Conservation (phyloP, 2,888 invertebrate species). For the Dryobotodes eremita region DNA sequence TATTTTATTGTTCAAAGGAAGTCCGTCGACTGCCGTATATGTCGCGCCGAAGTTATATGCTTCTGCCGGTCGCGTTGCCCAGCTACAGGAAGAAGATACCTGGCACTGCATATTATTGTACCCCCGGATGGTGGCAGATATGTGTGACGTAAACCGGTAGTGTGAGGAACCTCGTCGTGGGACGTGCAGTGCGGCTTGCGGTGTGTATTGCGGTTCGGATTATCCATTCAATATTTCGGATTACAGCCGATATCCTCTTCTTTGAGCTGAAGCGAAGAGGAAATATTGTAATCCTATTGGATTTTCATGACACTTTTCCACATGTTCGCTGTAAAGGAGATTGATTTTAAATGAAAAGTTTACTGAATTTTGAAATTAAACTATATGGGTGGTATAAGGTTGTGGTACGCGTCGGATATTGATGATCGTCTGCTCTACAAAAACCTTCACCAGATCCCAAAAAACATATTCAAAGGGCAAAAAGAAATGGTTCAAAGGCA, state of each 20-base stretch:
- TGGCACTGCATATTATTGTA: not conserved
- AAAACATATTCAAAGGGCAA: not conserved
- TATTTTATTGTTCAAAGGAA: not conserved
- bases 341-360: conserved; percentile 51
- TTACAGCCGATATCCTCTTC: conserved; percentile 32
- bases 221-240: conserved; percentile 45
- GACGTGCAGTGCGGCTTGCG: not conserved
- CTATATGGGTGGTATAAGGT: not conserved
- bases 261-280: conserved; percentile 7
- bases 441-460: not conserved
- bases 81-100: not conserved
- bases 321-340: conserved; percentile 31
- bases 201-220: conserved; percentile 12
- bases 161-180: not conserved
- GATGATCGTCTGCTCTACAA: not conserved
- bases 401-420: not conserved
- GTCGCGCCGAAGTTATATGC: not conserved
- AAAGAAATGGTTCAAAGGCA: not conserved
- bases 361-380: conserved; percentile 12
- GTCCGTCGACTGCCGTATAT: not conserved
- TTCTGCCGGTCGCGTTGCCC: not conserved
- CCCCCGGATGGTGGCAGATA: not conserved
- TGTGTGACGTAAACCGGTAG: not conserved
- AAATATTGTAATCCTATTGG: conserved; percentile 57
- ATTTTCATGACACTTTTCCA: conserved; percentile 44